Evolutionary conservation across 1,140 invertebrate genomes (phyloP).

Genomic region (Callitettix versicolor): DNA sequence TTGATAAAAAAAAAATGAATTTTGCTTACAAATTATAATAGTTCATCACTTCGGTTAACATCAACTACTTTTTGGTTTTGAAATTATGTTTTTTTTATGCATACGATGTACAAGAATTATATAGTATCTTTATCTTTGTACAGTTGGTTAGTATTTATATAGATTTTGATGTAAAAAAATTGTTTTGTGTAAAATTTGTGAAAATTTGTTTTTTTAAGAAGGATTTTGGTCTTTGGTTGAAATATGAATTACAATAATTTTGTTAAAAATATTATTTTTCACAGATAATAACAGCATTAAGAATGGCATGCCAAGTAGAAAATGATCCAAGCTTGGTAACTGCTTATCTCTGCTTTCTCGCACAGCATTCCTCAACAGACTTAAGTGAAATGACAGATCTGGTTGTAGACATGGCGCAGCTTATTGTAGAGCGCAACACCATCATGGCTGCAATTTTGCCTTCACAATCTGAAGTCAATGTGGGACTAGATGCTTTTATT

Average conservation of each 20-base stretch:
- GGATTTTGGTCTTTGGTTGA: no score
- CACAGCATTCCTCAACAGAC: conserved; percentile 46
- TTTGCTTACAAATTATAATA: no score
- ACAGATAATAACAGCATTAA: conserved; percentile 47
- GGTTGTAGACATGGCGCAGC: conserved; percentile 72
- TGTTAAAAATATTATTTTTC: not conserved
- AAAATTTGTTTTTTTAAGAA: no score
- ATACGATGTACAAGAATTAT: no score
- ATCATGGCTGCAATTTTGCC: conserved; percentile 78
- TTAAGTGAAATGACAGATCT: conserved; percentile 46
- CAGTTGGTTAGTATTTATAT: no score
- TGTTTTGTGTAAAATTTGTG: no score
- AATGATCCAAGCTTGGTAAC: conserved; percentile 71
- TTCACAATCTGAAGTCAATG: conserved; percentile 40
- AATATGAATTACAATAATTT: not conserved
- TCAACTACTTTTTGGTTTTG: no score
- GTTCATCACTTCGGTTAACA: no score
- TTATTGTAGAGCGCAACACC: conserved; percentile 87
- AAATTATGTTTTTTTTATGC: no score
- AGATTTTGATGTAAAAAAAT: no score
- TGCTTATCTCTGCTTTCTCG: conserved; percentile 80
- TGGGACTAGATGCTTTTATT: conserved; percentile 65
- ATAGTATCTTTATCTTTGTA: no score
- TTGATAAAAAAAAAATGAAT: no score
- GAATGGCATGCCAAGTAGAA: conserved; percentile 82